Base-by-base conservation (phyloP, 2,113 vertebrate species). In the Hippocampus mohnikei region DNA sequence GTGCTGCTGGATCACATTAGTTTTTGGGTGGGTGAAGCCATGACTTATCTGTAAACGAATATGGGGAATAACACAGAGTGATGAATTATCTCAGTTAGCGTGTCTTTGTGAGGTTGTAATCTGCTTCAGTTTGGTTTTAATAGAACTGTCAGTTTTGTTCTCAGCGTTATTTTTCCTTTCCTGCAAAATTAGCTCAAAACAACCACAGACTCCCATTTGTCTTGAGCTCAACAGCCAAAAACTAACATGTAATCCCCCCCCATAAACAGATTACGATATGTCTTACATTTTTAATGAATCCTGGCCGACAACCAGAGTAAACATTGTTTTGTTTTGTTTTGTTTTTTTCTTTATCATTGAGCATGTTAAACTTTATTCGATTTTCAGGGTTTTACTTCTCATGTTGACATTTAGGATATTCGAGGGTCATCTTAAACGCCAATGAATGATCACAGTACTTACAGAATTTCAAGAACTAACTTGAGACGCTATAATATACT, bases 1-100 rank as follows among this genome's bases (percentile, higher is more conserved):
- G 71, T 74, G 56, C 68, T 66, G 77, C 75, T 62, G 71, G 66
- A 52, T 71, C 74, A 25, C 50, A 69, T 76, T 84, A 23, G 58
- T 79, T 78, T 66, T 58, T 5, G 1, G 1, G n/a, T 3, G 37
- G 64, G 66, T 77, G 50, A 67, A 71, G 72, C 50, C 23, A 37
- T 59, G 37, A 69, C 40, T 37, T 64, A 29, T 27, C 21, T n/a
- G 44, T 53, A 46, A 69, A 25, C 59, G 42, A 63, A 44, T 56
- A 27, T 1, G 3, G 16, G 25, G 63, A 74, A 74, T 55, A 68
- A 72, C 27, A 53, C 48, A 3, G 33, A 3, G 23, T 61, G 37
- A 10, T 2, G 59, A 65, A 52, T 65, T 40, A 61, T 48, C 52
- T 29, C 41, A 18, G 11, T 50, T 33, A 74, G 40, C 48, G 11